Conservation (phyloP, 2,888 invertebrate species). For the Halictus ligatus region DNA sequence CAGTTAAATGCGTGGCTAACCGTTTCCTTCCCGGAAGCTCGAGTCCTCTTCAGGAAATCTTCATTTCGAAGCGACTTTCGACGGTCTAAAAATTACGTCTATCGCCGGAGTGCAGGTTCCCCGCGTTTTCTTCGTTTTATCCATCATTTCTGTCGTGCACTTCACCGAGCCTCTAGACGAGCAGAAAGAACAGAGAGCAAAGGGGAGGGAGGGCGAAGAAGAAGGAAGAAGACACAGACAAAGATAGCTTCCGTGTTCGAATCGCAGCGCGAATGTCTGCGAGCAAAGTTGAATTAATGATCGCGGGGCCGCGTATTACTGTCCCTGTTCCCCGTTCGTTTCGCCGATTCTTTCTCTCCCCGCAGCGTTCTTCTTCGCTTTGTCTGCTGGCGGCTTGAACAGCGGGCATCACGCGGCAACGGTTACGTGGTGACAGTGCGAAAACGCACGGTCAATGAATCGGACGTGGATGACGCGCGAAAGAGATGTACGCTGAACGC, state of each 20-base stretch:
- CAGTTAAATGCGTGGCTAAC: neutral
- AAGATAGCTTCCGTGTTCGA: slow-evolving; percentile 76
- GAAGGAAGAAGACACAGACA: slow-evolving; percentile 27
- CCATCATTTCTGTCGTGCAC: slow-evolving; percentile 38
- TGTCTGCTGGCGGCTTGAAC: slow-evolving; percentile 42
- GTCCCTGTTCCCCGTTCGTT: slow-evolving; percentile 42
- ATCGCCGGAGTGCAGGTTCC: slow-evolving; percentile 9
- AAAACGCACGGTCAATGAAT: slow-evolving; percentile 78
- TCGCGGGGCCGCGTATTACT: slow-evolving; percentile 67
- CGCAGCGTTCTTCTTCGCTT: slow-evolving; percentile 39
- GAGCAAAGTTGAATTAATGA: slow-evolving; percentile 77
- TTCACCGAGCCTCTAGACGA: slow-evolving; percentile 20
- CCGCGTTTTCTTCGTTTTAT: slow-evolving; percentile 38
- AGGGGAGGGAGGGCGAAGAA: neutral
- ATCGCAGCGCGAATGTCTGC: slow-evolving; percentile 72
- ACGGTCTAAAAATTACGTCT: slow-evolving; percentile 29
- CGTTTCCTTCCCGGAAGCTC: slow-evolving; percentile 12
- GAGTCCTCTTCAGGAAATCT: slow-evolving; percentile 15
- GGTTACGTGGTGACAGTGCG: slow-evolving; percentile 79
- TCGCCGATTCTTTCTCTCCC: slow-evolving; percentile 37
- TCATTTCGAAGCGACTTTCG: slow-evolving; percentile 3
- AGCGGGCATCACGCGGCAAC: slow-evolving; percentile 71
- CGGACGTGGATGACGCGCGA: slow-evolving; percentile 76
- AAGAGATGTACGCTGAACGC: slow-evolving; percentile 72
- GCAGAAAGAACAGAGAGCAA: neutral